Conservation (phyloP, 2,797 vertebrate genomes). For the Sternarchorhynchus goeldii region DNA sequence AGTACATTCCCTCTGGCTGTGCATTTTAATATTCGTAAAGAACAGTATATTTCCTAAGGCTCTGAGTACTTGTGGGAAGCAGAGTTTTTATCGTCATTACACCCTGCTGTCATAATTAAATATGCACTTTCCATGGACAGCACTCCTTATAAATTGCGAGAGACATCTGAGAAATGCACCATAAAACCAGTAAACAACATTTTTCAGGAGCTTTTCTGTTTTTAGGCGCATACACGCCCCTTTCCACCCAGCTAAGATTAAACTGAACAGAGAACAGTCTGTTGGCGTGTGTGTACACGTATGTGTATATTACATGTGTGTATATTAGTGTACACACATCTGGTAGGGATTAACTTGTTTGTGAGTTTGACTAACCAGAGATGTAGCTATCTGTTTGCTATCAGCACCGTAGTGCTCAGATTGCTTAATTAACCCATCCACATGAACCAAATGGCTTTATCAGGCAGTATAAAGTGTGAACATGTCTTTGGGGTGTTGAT, state of each 20-base stretch:
- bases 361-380: constrained; percentile 16
- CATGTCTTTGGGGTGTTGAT: not conserved
- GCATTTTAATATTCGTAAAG: constrained; percentile 11
- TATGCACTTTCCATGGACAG: not conserved
- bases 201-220: constrained; percentile 73
- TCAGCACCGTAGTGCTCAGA: constrained; percentile 19
- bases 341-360: constrained; percentile 35
- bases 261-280: constrained; percentile 13
- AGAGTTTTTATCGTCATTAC: constrained; percentile 4
- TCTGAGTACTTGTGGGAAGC: not conserved
- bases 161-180: constrained; percentile 65
- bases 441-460: not conserved
- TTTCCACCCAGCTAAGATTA: constrained; percentile 17
- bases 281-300: constrained; percentile 47
- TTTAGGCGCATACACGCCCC: constrained; percentile 55
- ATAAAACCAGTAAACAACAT: constrained; percentile 75
- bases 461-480: not conserved
- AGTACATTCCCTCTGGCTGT: not conserved
- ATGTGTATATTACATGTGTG: constrained; percentile 39
- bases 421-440: constrained; percentile 11
- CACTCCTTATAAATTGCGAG: constrained; percentile 28
- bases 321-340: constrained; percentile 29
- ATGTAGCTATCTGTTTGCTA: constrained; percentile 36
- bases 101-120: constrained; percentile 14
- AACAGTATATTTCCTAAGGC: not conserved